These are phyloP conservation scores for Pogonocichla stellata DNA, from an alignment of 2,113 vertebrate species.

Conservation along the genomic window DNA sequence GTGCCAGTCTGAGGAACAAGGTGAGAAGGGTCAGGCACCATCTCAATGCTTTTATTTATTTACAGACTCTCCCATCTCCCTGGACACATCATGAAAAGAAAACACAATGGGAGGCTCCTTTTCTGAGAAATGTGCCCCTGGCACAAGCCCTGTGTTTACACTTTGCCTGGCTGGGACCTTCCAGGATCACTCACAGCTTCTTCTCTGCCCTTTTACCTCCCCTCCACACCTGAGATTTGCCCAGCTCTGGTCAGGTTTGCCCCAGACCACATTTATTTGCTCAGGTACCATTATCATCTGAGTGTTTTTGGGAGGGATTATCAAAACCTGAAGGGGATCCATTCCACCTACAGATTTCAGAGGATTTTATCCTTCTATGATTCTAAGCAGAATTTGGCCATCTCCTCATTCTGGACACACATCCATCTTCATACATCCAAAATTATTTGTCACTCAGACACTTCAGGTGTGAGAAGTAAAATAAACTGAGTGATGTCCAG, in stretches of 20 bases:
- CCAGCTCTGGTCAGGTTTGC: not conserved
- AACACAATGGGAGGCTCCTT: not conserved
- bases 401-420: not conserved
- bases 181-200: not conserved
- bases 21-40: not conserved
- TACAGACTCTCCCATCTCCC: not conserved
- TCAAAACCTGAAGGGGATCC: not conserved
- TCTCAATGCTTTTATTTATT: not conserved
- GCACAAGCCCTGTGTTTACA: not conserved
- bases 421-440: accelerated
- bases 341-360: not conserved
- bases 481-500: not conserved
- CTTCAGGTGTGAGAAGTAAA: not conserved
- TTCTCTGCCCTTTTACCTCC: not conserved
- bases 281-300: not conserved
- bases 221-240: not conserved
- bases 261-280: not conserved
- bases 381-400: not conserved
- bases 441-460: not conserved
- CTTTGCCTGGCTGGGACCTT: not conserved
- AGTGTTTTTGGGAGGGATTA: not conserved
- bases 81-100: not conserved
- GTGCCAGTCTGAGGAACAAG: not conserved
- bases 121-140: not conserved
- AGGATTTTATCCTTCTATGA: not conserved